Evolutionary conservation across 1,140 invertebrate genomes (phyloP), one percentile per base, ranked within the genome.

Genomic region (Cylas formicarius): DNA sequence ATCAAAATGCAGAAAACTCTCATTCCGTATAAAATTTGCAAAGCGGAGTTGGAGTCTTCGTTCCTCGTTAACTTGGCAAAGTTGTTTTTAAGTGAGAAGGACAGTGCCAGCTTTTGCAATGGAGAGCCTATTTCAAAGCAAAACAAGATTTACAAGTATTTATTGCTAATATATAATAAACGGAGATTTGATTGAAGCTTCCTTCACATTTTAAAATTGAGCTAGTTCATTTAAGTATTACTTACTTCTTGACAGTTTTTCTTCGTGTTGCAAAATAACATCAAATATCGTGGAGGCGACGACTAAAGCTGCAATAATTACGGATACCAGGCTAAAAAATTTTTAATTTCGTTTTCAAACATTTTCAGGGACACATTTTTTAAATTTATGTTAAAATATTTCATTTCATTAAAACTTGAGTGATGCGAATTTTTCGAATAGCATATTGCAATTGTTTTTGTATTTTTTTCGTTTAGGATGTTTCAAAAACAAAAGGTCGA

Each of bases 1-100:
- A 73, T 61, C 46, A 64, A 68, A 43, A 76, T 74, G 3, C 68
- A 66, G 11, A 75, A 45, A 19, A 70, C 72, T 19, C 71, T 58
- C 18, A 75, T 65, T 0, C 74, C 72, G 48, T 75, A 73, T 0
- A 75, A 46, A 0, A 71, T 60, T 26, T 64, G 60, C 1, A 70
- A 39, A 0, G 67, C 67, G 10, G 60, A 55, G 43, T 72, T 66
- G 16, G 66, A 60, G 35, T 65, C 67, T 37, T 70, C 67, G 16
- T 61, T 55, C 44, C 62, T 53, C n/a, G 63, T 27, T 47, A 50
- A 60, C 53, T 50, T 67, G 36, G 45, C 29, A 22, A 51, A 71
- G 54, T 66, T 72, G 61, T 62, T 67, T 58, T 52, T 64, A 31
- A 67, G 44, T 10, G 69, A 71, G 60, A 72, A 72, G 11, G 67